Base-by-base conservation (phyloP, 2,113 vertebrate genomes). In the Menura novaehollandiae region DNA sequence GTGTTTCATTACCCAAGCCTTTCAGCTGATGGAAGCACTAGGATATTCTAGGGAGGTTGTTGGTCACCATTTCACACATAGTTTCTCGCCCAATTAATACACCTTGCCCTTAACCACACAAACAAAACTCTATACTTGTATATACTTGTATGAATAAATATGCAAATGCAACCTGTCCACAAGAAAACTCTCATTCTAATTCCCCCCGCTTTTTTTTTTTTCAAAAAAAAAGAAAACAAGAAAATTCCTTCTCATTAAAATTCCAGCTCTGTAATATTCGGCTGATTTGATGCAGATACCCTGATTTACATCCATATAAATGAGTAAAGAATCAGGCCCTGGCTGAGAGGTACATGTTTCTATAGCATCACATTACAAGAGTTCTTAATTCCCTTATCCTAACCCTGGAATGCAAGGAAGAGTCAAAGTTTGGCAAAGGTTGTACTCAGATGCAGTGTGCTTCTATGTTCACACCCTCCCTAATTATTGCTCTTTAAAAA, bases 401-500 rank as follows among this genome's bases (percentile, higher is more conserved):
- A 92, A 87, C 56, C n/a, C 60, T 85, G 88, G 83, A 92, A 91
- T 94, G 47, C 68, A 85, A 93, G 37, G 44, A 89, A 88, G 68
- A 88, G 46, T 88, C 1, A 2, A 90, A 84, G 24, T 81, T 78
- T 95, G 90, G 79, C 73, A 93, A 72, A 88, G 20, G 17, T 35
- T 89, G 35, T 60, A 83, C 56, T 75, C 88, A 94, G 83, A 93
- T 93, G 83, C 56, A 53, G 37, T 51, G 23, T 62, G 11, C 41
- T 84, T 91, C 85, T 91, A 8, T 72, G 92, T 78, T 96, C 88
- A 93, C 91, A 85, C 83, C 77, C 82, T 94, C 44, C 20, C 79
- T 96, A 93, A 68, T 94, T 91, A 75, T 79, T 82, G 32, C 22
- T 84, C 56, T 91, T 93, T 72, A 81, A 92, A 94, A 92, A 93